Conservation (phyloP, 1,140 invertebrate species). For the Drosophila subobscura region DNA sequence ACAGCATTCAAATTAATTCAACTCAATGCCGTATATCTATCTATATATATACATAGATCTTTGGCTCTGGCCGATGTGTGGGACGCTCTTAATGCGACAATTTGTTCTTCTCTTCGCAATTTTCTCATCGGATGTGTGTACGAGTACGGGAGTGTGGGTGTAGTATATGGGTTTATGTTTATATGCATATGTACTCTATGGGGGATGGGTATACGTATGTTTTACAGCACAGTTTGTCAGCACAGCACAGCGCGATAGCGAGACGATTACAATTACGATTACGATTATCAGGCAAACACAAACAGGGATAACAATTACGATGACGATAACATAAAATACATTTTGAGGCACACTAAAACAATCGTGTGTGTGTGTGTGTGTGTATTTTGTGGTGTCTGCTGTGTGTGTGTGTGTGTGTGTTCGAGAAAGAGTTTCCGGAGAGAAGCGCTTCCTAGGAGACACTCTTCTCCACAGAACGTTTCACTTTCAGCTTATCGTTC, state of each 20-base stretch:
- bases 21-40: constrained; percentile 24
- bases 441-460: constrained; percentile 73
- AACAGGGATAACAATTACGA: constrained; percentile 8
- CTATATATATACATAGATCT: constrained; percentile 11
- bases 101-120: neutral
- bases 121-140: neutral
- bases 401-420: neutral
- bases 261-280: constrained; percentile 23
- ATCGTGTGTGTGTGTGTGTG: neutral
- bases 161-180: neutral
- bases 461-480: constrained; percentile 80
- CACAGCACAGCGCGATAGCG: constrained; percentile 37
- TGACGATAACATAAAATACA: neutral
- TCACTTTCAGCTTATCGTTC: constrained; percentile 80
- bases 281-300: constrained; percentile 12
- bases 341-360: constrained; percentile 2
- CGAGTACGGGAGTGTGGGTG: neutral
- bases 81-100: neutral
- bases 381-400: constrained; percentile 14
- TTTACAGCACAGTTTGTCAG: constrained; percentile 23
- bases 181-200: too few species aligned
- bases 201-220: neutral
- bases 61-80: constrained; percentile 44
- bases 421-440: neutral
- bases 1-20: constrained; percentile 73